These are phyloP conservation scores for Villa cingulata DNA, from an alignment of 2,888 invertebrate genomes.

Conservation along the genomic window DNA sequence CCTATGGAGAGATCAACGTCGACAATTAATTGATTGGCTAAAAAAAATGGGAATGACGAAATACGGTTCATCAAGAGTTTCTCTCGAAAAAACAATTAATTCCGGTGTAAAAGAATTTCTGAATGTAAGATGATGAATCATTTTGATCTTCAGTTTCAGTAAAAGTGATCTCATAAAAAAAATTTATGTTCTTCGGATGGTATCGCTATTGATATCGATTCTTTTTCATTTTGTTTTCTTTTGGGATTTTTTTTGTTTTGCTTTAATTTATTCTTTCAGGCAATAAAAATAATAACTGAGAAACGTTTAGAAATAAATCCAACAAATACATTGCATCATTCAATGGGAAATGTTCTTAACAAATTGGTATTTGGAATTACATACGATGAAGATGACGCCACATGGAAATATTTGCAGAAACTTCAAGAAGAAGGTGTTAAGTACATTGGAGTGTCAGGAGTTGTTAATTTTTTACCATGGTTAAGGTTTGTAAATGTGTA, in stretches of 20 bases:
- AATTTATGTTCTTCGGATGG: neutral
- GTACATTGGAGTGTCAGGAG: conserved; percentile 67
- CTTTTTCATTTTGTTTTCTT: conserved; percentile 3
- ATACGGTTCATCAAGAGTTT: conserved; percentile 44
- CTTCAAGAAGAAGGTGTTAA: conserved; percentile 74
- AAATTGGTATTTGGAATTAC: conserved; percentile 62
- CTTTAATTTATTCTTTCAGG: conserved; percentile 11
- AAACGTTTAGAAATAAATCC: conserved; percentile 31
- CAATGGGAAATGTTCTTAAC: conserved; percentile 63
- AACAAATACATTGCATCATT: conserved; percentile 39
- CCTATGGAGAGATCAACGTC: conserved; percentile 71
- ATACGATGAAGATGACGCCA: conserved; percentile 52
- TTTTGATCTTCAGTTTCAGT: conserved; percentile 5
- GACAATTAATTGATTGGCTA: conserved; percentile 55
- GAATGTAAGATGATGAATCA: conserved; percentile 15
- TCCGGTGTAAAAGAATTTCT: conserved; percentile 48
- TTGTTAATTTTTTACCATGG: conserved; percentile 72
- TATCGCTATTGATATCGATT: neutral
- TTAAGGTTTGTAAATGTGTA: conserved; percentile 49
- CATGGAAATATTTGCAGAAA: conserved; percentile 63
- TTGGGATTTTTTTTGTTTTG: conserved; percentile 4
- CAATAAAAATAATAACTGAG: conserved; percentile 18
- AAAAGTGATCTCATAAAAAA: neutral
- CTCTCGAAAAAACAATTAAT: conserved; percentile 51
- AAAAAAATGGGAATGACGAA: conserved; percentile 61